Base-by-base conservation (phyloP, 2,888 invertebrate species). In the Globia sparganii region DNA sequence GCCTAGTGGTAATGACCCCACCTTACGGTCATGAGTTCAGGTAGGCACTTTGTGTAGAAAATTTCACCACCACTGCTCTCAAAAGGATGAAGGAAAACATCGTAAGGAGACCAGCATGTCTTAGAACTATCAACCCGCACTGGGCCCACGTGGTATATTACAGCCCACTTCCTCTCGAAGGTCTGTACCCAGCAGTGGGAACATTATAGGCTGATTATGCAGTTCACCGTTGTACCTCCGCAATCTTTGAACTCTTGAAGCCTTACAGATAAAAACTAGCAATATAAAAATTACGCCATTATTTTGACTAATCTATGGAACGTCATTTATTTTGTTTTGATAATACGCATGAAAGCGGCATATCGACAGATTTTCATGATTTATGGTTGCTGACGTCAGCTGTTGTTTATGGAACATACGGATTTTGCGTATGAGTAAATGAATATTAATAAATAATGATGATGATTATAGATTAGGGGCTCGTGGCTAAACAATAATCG, bases 311-410 rank as follows among this genome's bases (percentile, higher is more conserved):
- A 76, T 65, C n/a, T 11, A 49, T 9, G n/a, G 66, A 68, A 76
- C 62, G 18, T 28, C 58, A 62, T 59, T 65, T 80, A 43, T 74
- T n/a, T 59, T 49, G 53, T 67, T 31, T 46, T 65, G 15, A 11
- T 34, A 49, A 81, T 81, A 67, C n/a, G 49, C 6, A 58, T 18
- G 25, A 81, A 73, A 81, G 69, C 66, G 43, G 73, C 40, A 77
- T 73, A 81, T 40, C 21, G 15, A 43, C 59, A 62, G 56, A 72
- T 77, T 70, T 81, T 6, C 37, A 62, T 74, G 58, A 78, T 82
- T 73, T 61, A 82, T 67, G 15, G n/a, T 11, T 4, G 25, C 18
- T 74, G 70, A 78, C 71, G 71, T 74, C 67, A 25, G 34, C 0
- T 21, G 25, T 2, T 58, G n/a, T 21, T 71, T 65, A 71, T 61